A percentile compares a stretch with the other conserved stretches of the same genome.
Evolutionary conservation across 2,797 vertebrate genomes (phyloP).

Genomic region (Sebastes kiyomatsui): DNA sequence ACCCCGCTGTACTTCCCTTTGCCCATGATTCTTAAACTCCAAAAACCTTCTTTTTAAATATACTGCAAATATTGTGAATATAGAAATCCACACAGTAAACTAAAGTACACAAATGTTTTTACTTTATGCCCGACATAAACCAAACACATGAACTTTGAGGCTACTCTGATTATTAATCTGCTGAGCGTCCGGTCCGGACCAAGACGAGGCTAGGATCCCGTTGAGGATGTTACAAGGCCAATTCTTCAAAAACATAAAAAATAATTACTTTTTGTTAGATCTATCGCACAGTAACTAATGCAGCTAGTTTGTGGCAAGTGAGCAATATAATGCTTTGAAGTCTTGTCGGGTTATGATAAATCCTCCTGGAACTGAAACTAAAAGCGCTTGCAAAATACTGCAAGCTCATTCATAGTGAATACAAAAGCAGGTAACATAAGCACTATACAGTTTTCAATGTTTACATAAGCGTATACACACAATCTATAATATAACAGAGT

Average conservation of each 20-base stretch:
- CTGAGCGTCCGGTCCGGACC: conserved; percentile 15
- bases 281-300: conserved; percentile 64
- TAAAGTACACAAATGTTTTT: conserved; percentile 68
- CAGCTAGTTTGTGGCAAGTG: conserved; percentile 60
- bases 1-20: conserved; percentile 8
- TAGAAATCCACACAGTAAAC: conserved; percentile 72
- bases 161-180: conserved; percentile 50
- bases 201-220: conserved; percentile 32
- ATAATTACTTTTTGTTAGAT: conserved; percentile 34
- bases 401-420: conserved; percentile 71
- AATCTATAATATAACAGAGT: conserved; percentile 78
- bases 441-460: conserved; percentile 77
- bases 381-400: conserved; percentile 56
- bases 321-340: conserved; percentile 43
- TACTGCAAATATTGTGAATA: conserved; percentile 77
- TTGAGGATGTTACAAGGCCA: conserved; percentile 51
- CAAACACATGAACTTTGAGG: conserved; percentile 57
- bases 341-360: conserved; percentile 23
- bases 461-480: conserved; percentile 78
- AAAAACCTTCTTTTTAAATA: conserved; percentile 72
- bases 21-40: conserved; percentile 28
- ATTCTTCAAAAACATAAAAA: conserved; percentile 27
- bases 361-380: conserved; percentile 48
- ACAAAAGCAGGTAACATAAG: conserved; percentile 77
- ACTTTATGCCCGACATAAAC: conserved; percentile 57